Evolutionary conservation across 2,113 vertebrate genomes (phyloP), one percentile per base, ranked within the genome.

Genomic region (Dicaeum eximium): DNA sequence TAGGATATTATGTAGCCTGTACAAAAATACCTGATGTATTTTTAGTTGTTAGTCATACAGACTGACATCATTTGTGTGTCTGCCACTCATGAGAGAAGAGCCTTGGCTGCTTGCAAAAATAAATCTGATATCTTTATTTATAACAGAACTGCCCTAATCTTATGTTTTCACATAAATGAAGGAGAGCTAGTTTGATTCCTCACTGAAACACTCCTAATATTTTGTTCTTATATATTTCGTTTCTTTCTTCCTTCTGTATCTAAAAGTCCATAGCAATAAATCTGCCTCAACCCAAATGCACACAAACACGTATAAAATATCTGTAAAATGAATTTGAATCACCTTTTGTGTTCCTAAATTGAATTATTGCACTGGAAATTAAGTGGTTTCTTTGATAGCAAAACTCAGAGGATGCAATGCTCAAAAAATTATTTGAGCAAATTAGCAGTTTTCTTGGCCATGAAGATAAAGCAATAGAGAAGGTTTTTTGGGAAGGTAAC

Each of bases 1-100:
- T 84, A 93, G 92, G 72, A 28, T 66, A 66, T 97, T 86, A 88
- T 12, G 1, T 66, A 91, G 87, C 64, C 86, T 72, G 47, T 51
- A 44, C 93, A 80, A 67, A 95, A 95, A 96, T 96, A 96, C 27
- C 86, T 53, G 58, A 74, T 72, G 85, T 95, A 93, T 83, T 92
- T 96, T 96, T 90, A 78, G 88, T 90, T 80, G 87, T 97, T 97
- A 97, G 95, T 97, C 96, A 97, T 94, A 71, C 57, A 86, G 56
- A 73, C 80, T 97, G 96, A 94, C 95, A 97, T 97, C 96, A 97
- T 64, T 96, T 95, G 72, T 96, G 90, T 96, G 96, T 97, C 96
- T 97, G 94, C 80, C 95, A 89, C 92, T 95, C 85, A 90, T 80
- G 71, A 86, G 33, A 93, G 90, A 79, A 82, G 81, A 88, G 86